Evolutionary conservation across 2,888 invertebrate species (phyloP).

Genomic region (Sympetrum striolatum): DNA sequence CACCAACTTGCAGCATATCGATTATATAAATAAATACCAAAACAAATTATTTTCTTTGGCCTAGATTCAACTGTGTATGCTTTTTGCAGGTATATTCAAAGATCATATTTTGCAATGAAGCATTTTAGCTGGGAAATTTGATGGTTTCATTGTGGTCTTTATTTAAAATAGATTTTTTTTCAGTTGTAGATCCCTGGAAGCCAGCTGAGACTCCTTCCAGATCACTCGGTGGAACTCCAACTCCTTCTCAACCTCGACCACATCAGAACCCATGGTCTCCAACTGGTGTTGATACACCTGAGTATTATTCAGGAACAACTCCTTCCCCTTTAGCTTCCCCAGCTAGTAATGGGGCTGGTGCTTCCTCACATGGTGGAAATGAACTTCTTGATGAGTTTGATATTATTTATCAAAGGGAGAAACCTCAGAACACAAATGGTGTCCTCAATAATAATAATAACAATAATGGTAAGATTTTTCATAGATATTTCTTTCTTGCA

Average conservation of each 20-base stretch:
- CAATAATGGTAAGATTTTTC: slow-evolving; percentile 38
- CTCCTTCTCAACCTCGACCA: slow-evolving; percentile 44
- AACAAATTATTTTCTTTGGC: no score
- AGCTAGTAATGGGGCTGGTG: slow-evolving; percentile 50
- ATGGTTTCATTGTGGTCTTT: neutral
- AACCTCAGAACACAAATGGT: slow-evolving; percentile 54
- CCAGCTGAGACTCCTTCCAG: slow-evolving; percentile 48
- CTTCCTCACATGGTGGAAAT: slow-evolving; percentile 50
- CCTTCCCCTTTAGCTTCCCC: slow-evolving; percentile 48
- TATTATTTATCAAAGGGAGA: slow-evolving; percentile 79
- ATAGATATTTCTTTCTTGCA: neutral
- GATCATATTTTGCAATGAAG: no score
- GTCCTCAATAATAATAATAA: slow-evolving; percentile 51
- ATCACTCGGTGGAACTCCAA: slow-evolving; percentile 44
- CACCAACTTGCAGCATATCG: no score
- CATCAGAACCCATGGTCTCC: slow-evolving; percentile 58
- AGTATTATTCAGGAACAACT: slow-evolving; percentile 27
- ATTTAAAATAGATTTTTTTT: neutral
- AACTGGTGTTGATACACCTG: slow-evolving; percentile 43
- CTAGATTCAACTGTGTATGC: no score
- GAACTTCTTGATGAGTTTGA: slow-evolving; percentile 86
- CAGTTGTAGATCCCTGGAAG: slow-evolving; percentile 51
- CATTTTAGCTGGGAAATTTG: no score
- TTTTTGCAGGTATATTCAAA: no score
- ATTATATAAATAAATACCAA: no score